Conservation (phyloP, 2,888 invertebrate species). For the Drosophila atripex region DNA sequence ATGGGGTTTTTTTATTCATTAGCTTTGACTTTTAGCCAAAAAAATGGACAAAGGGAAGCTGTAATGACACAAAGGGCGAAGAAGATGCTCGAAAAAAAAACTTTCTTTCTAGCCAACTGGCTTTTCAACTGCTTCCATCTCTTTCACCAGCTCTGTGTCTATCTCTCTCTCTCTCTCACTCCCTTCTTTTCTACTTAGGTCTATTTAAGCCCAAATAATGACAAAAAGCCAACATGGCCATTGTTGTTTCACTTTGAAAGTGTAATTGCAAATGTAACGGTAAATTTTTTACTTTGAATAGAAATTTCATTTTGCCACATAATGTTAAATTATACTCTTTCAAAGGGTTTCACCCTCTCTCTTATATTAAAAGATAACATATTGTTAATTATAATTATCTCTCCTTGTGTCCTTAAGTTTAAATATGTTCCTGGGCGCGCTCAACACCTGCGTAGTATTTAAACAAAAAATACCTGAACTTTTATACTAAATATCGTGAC, state of each 20-base stretch:
- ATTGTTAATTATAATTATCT: too few relatives aligned
- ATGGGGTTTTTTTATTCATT: slow-evolving; percentile 12
- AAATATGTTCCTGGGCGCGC: too few relatives aligned
- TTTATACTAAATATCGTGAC: too few relatives aligned
- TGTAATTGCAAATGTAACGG: slow-evolving; percentile 13
- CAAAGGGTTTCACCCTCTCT: not conserved
- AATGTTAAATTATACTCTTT: not conserved
- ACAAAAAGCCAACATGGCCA: not conserved
- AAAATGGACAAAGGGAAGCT: not conserved
- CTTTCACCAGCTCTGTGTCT: not conserved
- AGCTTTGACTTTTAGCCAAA: slow-evolving; percentile 4
- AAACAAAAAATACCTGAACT: not conserved
- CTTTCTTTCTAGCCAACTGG: not conserved
- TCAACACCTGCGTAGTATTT: too few relatives aligned
- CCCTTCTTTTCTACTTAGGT: not conserved
- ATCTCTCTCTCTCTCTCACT: not conserved
- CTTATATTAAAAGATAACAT: too few relatives aligned
- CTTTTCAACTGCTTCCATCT: not conserved
- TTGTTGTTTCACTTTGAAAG: slow-evolving; percentile 18
- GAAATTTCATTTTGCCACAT: not conserved
- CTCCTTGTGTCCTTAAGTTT: too few relatives aligned
- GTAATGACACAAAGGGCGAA: slow-evolving; percentile 8
- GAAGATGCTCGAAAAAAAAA: slow-evolving; percentile 1
- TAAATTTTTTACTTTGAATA: not conserved
- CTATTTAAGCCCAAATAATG: slow-evolving; percentile 27